Conservation (phyloP, 1,140 invertebrate species). For the Leptoteleia sp. region DNA sequence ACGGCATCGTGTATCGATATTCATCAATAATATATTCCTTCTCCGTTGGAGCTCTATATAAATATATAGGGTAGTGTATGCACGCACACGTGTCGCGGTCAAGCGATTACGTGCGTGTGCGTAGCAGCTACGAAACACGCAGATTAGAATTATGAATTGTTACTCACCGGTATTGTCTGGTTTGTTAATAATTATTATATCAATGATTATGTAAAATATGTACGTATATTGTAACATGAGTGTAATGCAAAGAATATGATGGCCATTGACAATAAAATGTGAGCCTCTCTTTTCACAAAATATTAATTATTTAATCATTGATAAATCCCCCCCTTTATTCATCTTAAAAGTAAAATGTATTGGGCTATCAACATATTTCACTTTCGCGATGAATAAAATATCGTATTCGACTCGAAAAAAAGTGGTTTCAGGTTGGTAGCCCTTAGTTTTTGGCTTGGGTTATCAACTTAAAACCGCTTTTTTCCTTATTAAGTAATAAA, state of each 20-base stretch:
- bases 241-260: slow-evolving; percentile 77
- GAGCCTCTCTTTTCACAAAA: slow-evolving; percentile 78
- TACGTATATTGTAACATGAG: slow-evolving; percentile 80
- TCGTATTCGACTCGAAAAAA: too few species aligned
- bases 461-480: too few species aligned
- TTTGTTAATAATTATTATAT: slow-evolving; percentile 80
- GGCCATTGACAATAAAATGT: slow-evolving; percentile 80
- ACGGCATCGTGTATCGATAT: slow-evolving; percentile 57
- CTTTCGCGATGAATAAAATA: too few species aligned
- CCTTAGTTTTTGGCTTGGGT: too few species aligned
- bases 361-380: too few species aligned
- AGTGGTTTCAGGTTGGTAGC: too few species aligned
- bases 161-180: slow-evolving; percentile 76
- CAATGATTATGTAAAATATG: slow-evolving; percentile 80
- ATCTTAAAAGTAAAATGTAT: too few species aligned
- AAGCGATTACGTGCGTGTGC: slow-evolving; percentile 17
- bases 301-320: background rate
- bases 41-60: slow-evolving; percentile 50
- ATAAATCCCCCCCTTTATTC: too few species aligned
- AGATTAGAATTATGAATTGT: slow-evolving; percentile 73
- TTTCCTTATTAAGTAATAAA: too few species aligned
- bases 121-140: slow-evolving; percentile 32
- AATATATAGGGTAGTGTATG: slow-evolving; percentile 36
- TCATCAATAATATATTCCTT: slow-evolving; percentile 50
- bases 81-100: slow-evolving; percentile 1